These are phyloP conservation scores for Cerastoderma edule DNA, from an alignment of 2,888 invertebrate genomes.

Conservation along the genomic window DNA sequence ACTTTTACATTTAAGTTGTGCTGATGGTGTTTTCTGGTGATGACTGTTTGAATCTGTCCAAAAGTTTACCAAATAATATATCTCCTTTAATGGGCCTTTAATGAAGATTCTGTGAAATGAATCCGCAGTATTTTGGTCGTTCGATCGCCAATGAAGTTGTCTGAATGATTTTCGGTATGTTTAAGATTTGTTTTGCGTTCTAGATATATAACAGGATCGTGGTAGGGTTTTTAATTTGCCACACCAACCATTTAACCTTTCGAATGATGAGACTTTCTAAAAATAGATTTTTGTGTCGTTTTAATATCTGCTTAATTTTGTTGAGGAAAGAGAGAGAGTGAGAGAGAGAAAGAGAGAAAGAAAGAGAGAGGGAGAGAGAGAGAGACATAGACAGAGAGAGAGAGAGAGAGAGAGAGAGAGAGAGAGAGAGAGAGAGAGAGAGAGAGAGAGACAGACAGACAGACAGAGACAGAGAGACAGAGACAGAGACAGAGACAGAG, in stretches of 20 bases:
- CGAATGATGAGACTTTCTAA: background rate
- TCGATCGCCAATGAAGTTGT: no score
- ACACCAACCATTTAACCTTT: background rate
- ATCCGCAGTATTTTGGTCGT: no score
- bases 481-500: constrained; percentile 16
- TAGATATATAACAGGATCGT: background rate
- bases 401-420: constrained; percentile 22
- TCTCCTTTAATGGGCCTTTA: no score
- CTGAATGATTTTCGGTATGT: no score
- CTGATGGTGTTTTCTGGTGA: no score
- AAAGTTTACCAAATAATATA: no score
- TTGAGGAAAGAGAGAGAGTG: background rate
- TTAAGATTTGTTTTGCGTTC: background rate
- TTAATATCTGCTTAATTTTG: no score
- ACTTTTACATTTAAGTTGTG: no score
- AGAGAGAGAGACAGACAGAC: constrained; percentile 1
- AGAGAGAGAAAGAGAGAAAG: background rate
- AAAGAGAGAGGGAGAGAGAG: constrained; percentile 1
- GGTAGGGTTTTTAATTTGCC: background rate
- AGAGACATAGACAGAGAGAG: constrained; percentile 25
- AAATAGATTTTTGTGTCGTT: background rate
- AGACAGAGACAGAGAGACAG: constrained; percentile 26
- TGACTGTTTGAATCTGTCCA: no score
- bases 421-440: constrained; percentile 3
- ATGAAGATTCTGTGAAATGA: no score